These are phyloP conservation scores for Drosophila biarmipes DNA, from an alignment of 1,140 invertebrate genomes.

Conservation along the genomic window DNA sequence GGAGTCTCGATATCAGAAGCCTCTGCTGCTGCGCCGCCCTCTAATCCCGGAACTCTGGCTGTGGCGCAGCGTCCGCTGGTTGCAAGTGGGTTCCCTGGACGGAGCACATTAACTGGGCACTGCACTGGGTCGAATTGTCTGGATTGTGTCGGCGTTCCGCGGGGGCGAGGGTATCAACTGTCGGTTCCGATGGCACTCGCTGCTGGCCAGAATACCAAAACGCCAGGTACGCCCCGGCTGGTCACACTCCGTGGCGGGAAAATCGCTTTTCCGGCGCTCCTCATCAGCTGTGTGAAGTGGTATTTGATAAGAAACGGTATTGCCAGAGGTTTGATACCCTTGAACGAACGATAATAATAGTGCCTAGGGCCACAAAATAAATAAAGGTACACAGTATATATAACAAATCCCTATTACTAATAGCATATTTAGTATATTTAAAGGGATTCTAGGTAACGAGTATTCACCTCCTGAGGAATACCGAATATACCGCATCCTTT, in stretches of 20 bases:
- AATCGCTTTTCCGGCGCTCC: not conserved
- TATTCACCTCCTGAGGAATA: not conserved
- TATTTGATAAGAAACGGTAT: no score
- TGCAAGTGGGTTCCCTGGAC: not conserved
- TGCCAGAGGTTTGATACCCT: no score
- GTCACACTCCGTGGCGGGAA: constrained; percentile 2
- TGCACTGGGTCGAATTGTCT: constrained; percentile 2
- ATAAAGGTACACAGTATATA: no score
- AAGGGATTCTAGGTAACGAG: no score
- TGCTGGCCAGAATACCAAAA: not conserved
- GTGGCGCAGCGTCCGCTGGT: constrained; percentile 32
- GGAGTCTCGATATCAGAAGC: not conserved
- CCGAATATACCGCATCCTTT: not conserved
- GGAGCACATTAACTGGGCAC: constrained; percentile 2
- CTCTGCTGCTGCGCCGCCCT: constrained; percentile 23
- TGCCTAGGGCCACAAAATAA: no score
- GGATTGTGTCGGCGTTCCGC: not conserved
- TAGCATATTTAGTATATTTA: no score
- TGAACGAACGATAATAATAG: no score
- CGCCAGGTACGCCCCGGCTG: not conserved
- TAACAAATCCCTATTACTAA: no score
- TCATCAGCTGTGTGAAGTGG: no score
- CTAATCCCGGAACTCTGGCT: constrained; percentile 36
- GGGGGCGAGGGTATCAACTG: constrained; percentile 1
- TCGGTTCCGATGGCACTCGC: constrained; percentile 1